A percentile compares a stretch with the other conserved stretches of the same genome.
These are phyloP conservation scores for Centropristis striata DNA, from an alignment of 2,113 vertebrate species.

Conservation along the genomic window DNA sequence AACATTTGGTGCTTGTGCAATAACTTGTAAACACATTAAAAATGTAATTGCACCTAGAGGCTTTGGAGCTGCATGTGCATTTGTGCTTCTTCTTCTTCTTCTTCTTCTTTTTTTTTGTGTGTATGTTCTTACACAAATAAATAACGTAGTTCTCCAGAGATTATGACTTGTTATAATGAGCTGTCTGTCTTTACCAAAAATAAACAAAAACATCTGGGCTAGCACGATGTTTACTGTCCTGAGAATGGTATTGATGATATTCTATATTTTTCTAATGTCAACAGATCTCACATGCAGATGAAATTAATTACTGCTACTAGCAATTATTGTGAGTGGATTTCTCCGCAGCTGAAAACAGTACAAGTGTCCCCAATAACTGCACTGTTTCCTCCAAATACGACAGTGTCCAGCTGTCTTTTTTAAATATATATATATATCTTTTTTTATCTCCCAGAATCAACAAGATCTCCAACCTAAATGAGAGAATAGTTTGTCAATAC, in stretches of 20 bases:
- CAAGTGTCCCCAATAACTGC: too few relatives aligned
- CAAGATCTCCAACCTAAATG: too few relatives aligned
- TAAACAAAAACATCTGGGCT: neutral
- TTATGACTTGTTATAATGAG: neutral
- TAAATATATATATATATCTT: too few relatives aligned
- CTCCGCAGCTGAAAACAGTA: too few relatives aligned
- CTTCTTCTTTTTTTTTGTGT: slow-evolving; percentile 18
- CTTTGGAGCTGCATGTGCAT: slow-evolving; percentile 68
- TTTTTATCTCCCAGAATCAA: too few relatives aligned
- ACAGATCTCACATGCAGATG: neutral
- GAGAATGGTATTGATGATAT: neutral
- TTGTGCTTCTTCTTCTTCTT: too few relatives aligned
- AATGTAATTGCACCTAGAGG: slow-evolving; percentile 83
- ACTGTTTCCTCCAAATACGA: too few relatives aligned
- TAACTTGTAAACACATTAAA: slow-evolving; percentile 85
- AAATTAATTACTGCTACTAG: neutral
- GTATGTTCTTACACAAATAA: neutral
- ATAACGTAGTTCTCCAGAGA: neutral
- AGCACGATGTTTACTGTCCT: neutral
- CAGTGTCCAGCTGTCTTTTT: too few relatives aligned
- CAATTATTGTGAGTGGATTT: neutral
- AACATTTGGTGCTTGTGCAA: slow-evolving; percentile 73
- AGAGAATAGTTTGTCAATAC: too few relatives aligned
- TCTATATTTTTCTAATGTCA: neutral
- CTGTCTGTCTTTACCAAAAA: neutral